Base-by-base conservation (phyloP, 2,888 invertebrate genomes). In the Hedya salicella region DNA sequence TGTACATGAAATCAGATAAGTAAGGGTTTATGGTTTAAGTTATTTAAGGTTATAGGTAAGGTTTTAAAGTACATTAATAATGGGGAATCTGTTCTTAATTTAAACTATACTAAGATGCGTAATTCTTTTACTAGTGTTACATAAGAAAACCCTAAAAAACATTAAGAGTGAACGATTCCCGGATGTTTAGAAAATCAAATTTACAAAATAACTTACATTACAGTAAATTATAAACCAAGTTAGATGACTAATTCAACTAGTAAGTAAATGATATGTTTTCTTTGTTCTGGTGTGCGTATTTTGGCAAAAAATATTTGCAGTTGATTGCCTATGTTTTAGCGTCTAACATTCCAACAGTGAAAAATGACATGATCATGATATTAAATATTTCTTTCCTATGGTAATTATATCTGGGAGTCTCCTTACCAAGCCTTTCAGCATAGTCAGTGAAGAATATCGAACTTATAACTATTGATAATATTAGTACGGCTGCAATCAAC, bases 351-450 rank as follows among this genome's bases (percentile, higher is more conserved):
- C 30, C 21, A 25, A 9, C 25, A 3, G 25, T n/a, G 17, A 14
- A 17, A 13, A 40, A 16, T 14, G n/a, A 44, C 1, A 56, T 14
- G n/a, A n/a, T n/a, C n/a, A 16, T 1, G 21, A 13, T 16, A 17
- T 5, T 16, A 11, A 3, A 19, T 32, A 0, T 19, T 32, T 44
- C n/a, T n/a, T 57, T 57, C 30, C 14, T 17, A 16, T 1, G 44
- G 9, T 25, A 17, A 17, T 30, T 21, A 8, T 5, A 14, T 30
- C 0, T 8, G 14, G 17, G 21, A 1, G 19, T 21, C n/a, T 25
- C 52, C 66, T 66, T 49, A 66, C 66, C 48, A 66, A 46, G 3
- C 66, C 66, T 61, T 54, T 66, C 32, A 66, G 48, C 66, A 66
- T 65, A 21, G 40, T 65, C 1, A 40, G 17, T 42, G 19, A 6